These are phyloP conservation scores for Sitophilus oryzae DNA, from an alignment of 1,140 invertebrate species.

Conservation along the genomic window DNA sequence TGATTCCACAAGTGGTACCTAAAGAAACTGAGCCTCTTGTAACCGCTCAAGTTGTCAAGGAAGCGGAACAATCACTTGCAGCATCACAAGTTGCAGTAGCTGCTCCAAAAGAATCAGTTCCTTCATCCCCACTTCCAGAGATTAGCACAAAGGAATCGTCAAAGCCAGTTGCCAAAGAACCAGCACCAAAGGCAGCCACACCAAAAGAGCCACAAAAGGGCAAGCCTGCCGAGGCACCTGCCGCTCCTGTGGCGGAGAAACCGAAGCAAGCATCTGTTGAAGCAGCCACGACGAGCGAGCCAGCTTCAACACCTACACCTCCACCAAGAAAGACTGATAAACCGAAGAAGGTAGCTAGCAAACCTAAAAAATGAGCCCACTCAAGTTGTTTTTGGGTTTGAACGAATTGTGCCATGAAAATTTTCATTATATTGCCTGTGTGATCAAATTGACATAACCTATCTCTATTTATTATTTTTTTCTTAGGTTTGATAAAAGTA, in stretches of 20 bases:
- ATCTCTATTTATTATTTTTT: slow-evolving; percentile 15
- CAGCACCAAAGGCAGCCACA: background rate
- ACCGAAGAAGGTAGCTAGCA: slow-evolving; percentile 10
- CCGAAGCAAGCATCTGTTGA: slow-evolving; percentile 4
- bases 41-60: too few species aligned
- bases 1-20: too few species aligned
- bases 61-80: too few species aligned
- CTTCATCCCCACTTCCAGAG: background rate
- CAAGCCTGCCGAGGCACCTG: slow-evolving; percentile 5
- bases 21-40: too few species aligned
- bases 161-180: background rate
- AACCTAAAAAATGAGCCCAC: slow-evolving; percentile 12
- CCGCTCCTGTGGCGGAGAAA: slow-evolving; percentile 5
- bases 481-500: slow-evolving; percentile 14
- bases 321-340: slow-evolving; percentile 18
- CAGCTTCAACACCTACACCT: slow-evolving; percentile 7
- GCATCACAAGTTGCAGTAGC: background rate
- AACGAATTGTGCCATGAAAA: slow-evolving; percentile 12
- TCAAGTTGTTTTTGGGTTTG: background rate
- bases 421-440: slow-evolving; percentile 11
- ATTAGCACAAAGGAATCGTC: background rate
- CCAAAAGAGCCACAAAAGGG: background rate
- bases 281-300: slow-evolving; percentile 4
- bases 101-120: background rate
- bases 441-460: slow-evolving; percentile 13